Evolutionary conservation across 2,113 vertebrate genomes (phyloP).

Genomic region (Notechis scutatus): DNA sequence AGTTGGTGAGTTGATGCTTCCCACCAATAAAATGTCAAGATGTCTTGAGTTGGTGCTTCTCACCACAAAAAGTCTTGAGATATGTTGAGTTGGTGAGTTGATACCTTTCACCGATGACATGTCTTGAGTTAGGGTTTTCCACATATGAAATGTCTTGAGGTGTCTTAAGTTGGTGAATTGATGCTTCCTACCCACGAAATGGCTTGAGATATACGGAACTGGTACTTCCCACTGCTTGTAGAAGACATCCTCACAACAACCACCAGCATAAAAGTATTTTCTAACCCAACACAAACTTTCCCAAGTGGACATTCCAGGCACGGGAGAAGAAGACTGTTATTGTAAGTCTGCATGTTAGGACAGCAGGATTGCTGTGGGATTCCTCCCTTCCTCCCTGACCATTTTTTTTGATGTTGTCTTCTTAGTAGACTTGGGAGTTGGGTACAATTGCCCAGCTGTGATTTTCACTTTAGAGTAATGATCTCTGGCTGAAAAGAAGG

Average conservation of each 20-base stretch:
- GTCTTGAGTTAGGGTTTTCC: background rate
- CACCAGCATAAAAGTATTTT: background rate
- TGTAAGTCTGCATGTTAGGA: background rate
- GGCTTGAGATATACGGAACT: background rate
- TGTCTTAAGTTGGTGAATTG: background rate
- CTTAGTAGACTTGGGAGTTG: background rate
- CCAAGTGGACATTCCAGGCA: background rate
- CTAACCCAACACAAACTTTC: background rate
- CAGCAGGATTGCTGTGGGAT: background rate
- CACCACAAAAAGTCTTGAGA: background rate
- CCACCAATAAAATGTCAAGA: too few species aligned
- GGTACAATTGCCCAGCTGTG: background rate
- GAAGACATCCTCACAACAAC: background rate
- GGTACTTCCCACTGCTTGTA: background rate
- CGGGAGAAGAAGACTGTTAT: background rate
- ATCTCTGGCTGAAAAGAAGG: background rate
- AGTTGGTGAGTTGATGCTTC: background rate
- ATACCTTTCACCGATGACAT: background rate
- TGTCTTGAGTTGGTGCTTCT: too few species aligned
- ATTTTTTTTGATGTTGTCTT: background rate
- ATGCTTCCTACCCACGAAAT: background rate
- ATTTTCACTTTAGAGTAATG: background rate
- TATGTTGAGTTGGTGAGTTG: background rate
- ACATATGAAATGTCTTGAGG: background rate
- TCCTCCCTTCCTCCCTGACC: background rate